These are phyloP conservation scores for Masnerella sp. DNA, from an alignment of 2,888 invertebrate species.

Conservation along the genomic window DNA sequence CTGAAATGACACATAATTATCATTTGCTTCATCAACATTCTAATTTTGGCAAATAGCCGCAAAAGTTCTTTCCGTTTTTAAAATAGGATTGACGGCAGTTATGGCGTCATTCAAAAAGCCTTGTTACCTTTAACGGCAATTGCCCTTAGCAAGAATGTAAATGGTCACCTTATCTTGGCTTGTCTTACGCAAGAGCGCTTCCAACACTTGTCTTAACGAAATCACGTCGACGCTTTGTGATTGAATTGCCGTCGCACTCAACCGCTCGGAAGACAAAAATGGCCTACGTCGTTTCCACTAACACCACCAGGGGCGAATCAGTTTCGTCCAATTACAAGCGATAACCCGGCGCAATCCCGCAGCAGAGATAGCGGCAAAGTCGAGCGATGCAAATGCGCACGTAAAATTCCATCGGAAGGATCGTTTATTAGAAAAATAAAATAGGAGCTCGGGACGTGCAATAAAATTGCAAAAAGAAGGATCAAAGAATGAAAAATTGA, in stretches of 20 bases:
- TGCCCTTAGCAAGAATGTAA: slow-evolving; percentile 71
- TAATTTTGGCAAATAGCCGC: slow-evolving; percentile 11
- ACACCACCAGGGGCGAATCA: slow-evolving; percentile 23
- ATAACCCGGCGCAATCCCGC: slow-evolving; percentile 31
- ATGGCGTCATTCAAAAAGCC: slow-evolving; percentile 60
- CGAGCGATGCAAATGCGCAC: not conserved
- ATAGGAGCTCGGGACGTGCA: not conserved
- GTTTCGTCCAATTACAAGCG: slow-evolving; percentile 38
- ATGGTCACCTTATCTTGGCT: slow-evolving; percentile 70
- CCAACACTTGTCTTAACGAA: slow-evolving; percentile 62
- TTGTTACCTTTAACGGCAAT: slow-evolving; percentile 69
- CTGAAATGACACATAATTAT: slow-evolving; percentile 15
- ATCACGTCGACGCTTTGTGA: slow-evolving; percentile 65
- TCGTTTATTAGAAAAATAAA: slow-evolving; percentile 1
- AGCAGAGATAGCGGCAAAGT: slow-evolving; percentile 6
- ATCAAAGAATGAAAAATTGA: slow-evolving; percentile 18
- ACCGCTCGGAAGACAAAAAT: slow-evolving; percentile 64
- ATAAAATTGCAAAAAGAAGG: not conserved
- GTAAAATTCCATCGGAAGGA: not conserved
- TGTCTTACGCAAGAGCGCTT: slow-evolving; percentile 51
- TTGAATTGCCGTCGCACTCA: slow-evolving; percentile 64
- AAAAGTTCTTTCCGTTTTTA: slow-evolving; percentile 19
- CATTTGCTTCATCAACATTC: slow-evolving; percentile 1
- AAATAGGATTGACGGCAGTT: slow-evolving; percentile 28
- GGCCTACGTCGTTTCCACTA: slow-evolving; percentile 52